A percentile compares a stretch with the other conserved stretches of the same genome.
phyloP scores from a whole-genome alignment of 2,113 vertebrate genomes.

The Rhineura floridana region DNA sequence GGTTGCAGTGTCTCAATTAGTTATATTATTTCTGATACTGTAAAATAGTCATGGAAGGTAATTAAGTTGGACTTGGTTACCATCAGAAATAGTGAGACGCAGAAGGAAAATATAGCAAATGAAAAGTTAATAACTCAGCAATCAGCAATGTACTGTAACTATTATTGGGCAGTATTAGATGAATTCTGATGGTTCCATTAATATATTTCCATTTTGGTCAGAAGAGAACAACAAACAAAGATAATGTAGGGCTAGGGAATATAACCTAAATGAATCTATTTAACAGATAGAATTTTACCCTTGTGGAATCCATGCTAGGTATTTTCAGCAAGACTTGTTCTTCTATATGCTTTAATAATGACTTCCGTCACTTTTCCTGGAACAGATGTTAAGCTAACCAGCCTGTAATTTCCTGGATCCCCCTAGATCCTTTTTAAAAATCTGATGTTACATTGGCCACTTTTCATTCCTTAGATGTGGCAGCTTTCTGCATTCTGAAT shows the following conservation, averaged over 20 bases:
- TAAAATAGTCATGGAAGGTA: not conserved
- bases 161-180: not conserved
- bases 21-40: not conserved
- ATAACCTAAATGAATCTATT: not conserved
- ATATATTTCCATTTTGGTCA: not conserved
- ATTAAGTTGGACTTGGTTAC: not conserved
- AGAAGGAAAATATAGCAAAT: not conserved
- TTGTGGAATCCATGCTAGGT: no score
- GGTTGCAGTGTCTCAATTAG: not conserved
- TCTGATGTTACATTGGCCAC: no score
- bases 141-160: not conserved
- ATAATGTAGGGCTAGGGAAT: not conserved
- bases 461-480: no score
- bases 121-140: not conserved
- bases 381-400: no score
- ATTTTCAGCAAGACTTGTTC: no score
- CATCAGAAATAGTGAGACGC: not conserved
- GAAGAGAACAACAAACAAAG: not conserved
- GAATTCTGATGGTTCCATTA: not conserved
- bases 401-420: no score
- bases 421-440: no score
- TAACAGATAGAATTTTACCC: not conserved
- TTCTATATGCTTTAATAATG: no score
- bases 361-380: no score
- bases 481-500: no score